Evolutionary conservation across 2,888 invertebrate genomes (phyloP).

Genomic region (Halictus ligatus): DNA sequence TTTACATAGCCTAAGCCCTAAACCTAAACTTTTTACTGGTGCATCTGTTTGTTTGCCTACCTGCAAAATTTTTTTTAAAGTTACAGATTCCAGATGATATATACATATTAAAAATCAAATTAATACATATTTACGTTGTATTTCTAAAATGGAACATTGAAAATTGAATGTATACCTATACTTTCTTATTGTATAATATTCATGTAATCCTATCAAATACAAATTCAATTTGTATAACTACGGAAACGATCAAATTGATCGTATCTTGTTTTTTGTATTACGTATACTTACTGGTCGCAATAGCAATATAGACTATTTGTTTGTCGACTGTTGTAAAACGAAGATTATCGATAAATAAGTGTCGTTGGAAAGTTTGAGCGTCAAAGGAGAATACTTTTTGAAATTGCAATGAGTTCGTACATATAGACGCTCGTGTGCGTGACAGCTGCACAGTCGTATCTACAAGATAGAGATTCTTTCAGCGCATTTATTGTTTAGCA

Average conservation of each 20-base stretch:
- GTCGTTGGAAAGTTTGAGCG: slow-evolving; percentile 45
- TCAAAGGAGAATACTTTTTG: slow-evolving; percentile 18
- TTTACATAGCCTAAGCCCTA: background rate
- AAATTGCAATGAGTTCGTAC: slow-evolving; percentile 7
- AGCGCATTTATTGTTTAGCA: slow-evolving; percentile 83
- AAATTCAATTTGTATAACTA: background rate
- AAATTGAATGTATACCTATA: background rate
- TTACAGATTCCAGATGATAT: background rate
- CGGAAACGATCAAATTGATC: background rate
- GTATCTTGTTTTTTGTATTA: background rate
- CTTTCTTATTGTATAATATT: background rate
- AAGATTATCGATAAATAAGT: background rate
- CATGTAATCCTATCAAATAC: background rate
- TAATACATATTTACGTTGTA: background rate
- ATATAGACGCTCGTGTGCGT: slow-evolving; percentile 9
- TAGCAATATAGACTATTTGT: background rate
- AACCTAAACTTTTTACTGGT: slow-evolving; percentile 16
- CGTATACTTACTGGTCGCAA: background rate
- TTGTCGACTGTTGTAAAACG: background rate
- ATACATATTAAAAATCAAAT: background rate
- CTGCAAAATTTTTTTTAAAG: slow-evolving; percentile 25
- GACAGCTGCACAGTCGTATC: slow-evolving; percentile 54
- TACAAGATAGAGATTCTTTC: slow-evolving; percentile 80
- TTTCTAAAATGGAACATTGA: background rate
- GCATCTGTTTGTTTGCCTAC: slow-evolving; percentile 56